Conservation (phyloP, 2,113 vertebrate species). For the Willisornis vidua region DNA sequence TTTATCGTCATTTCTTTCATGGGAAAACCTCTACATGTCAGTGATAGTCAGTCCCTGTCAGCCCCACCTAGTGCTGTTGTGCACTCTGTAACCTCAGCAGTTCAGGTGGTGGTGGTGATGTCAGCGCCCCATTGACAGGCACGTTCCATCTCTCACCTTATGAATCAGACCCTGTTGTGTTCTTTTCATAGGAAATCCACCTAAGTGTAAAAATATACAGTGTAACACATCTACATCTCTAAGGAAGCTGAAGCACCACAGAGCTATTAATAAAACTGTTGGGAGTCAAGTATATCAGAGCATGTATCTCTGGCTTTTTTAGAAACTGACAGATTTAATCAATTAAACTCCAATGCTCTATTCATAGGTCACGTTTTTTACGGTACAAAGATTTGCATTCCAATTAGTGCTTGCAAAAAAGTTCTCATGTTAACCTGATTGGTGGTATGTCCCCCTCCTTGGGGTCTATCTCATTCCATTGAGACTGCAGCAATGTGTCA, state of each 20-base stretch:
- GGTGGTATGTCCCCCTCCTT: conserved; percentile 27
- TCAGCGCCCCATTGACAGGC: neutral
- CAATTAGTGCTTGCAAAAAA: conserved; percentile 42
- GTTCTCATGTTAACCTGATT: conserved; percentile 46
- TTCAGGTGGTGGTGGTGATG: neutral
- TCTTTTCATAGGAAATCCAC: neutral
- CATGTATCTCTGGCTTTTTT: neutral
- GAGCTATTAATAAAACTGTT: conserved; percentile 30
- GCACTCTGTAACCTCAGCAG: neutral
- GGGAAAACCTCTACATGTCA: neutral
- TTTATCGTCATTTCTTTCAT: neutral
- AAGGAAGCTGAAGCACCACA: neutral
- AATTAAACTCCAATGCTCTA: conserved; percentile 51
- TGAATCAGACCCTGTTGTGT: neutral
- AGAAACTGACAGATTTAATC: conserved; percentile 57
- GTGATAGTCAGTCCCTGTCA: neutral
- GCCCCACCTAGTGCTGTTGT: neutral
- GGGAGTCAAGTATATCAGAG: conserved; percentile 14
- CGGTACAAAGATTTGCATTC: conserved; percentile 65
- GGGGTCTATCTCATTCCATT: conserved; percentile 39
- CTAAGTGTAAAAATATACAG: neutral
- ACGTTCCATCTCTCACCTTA: neutral
- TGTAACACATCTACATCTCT: neutral
- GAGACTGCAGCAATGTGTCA: conserved; percentile 27
- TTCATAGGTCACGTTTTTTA: conserved; percentile 54